These are phyloP conservation scores for Phortica variegata DNA, from an alignment of 1,140 invertebrate genomes.

Conservation along the genomic window DNA sequence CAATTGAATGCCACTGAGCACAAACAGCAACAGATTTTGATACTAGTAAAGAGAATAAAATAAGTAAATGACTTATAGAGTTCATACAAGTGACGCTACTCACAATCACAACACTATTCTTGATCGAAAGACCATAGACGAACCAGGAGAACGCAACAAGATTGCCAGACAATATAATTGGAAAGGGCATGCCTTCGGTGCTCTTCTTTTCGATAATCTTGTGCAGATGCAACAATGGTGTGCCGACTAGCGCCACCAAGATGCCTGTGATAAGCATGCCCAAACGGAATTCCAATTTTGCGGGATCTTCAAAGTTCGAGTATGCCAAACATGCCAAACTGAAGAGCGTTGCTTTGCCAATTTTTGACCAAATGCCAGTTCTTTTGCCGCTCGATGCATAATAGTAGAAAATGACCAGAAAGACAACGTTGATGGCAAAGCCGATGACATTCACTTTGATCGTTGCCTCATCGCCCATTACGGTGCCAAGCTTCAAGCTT, in stretches of 20 bases:
- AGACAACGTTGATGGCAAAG: constrained; percentile 66
- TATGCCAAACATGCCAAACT: constrained; percentile 65
- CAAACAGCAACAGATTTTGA: constrained; percentile 69
- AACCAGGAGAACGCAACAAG: constrained; percentile 76
- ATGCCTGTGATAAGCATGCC: constrained; percentile 70
- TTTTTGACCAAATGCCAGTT: constrained; percentile 60
- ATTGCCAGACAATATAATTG: constrained; percentile 75
- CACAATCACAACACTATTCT: constrained; percentile 76
- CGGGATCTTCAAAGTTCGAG: constrained; percentile 64
- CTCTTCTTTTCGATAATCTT: constrained; percentile 74
- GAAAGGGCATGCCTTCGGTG: constrained; percentile 77
- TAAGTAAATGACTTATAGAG: background rate
- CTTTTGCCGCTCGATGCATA: constrained; percentile 64
- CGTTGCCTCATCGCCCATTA: constrained; percentile 71
- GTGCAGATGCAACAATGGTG: constrained; percentile 69
- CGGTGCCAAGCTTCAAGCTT: constrained; percentile 70
- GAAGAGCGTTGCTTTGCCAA: constrained; percentile 61
- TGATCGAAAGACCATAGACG: constrained; percentile 76
- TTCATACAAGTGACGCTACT: constrained; percentile 52
- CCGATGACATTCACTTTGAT: constrained; percentile 74
- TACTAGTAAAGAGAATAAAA: constrained; percentile 59
- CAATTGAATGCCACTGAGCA: constrained; percentile 64
- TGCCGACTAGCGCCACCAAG: constrained; percentile 67
- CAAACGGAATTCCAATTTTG: constrained; percentile 67
- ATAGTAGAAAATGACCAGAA: constrained; percentile 66